Conservation (phyloP, 2,888 invertebrate genomes). For the Lumbricus terrestris region DNA sequence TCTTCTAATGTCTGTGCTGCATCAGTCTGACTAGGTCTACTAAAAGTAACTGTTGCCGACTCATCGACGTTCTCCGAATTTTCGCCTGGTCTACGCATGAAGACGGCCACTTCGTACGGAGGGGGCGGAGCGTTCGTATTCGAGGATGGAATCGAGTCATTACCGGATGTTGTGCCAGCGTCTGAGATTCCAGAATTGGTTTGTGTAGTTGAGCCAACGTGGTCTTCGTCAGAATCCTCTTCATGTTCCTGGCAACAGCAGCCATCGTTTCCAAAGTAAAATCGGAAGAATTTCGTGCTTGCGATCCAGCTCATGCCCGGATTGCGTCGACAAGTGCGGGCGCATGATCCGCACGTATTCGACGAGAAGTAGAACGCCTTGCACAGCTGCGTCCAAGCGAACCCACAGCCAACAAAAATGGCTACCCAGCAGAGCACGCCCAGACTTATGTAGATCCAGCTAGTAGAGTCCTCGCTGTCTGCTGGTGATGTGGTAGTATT, state of each 20-base stretch:
- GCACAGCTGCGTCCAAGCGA: slow-evolving; percentile 25
- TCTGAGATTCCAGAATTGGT: background rate
- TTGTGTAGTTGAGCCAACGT: background rate
- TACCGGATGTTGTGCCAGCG: background rate
- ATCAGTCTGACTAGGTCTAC: background rate
- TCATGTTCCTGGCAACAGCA: background rate
- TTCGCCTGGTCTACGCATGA: slow-evolving; percentile 14
- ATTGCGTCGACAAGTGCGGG: background rate
- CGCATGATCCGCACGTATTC: background rate
- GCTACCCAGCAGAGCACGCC: background rate
- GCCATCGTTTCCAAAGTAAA: background rate
- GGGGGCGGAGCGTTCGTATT: slow-evolving; percentile 16
- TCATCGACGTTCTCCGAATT: background rate
- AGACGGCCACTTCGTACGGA: background rate
- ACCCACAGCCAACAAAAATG: slow-evolving; percentile 23
- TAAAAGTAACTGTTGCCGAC: background rate
- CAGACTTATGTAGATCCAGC: slow-evolving; percentile 7
- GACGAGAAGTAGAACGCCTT: slow-evolving; percentile 25
- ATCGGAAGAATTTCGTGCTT: background rate
- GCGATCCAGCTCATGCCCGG: slow-evolving; percentile 10
- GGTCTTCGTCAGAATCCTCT: background rate
- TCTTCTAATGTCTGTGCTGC: background rate
- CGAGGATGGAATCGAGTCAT: background rate
- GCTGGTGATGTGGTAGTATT: background rate
- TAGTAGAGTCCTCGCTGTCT: background rate